These are phyloP conservation scores for Buphagus erythrorhynchus DNA, from an alignment of 2,797 vertebrate species.

Conservation along the genomic window DNA sequence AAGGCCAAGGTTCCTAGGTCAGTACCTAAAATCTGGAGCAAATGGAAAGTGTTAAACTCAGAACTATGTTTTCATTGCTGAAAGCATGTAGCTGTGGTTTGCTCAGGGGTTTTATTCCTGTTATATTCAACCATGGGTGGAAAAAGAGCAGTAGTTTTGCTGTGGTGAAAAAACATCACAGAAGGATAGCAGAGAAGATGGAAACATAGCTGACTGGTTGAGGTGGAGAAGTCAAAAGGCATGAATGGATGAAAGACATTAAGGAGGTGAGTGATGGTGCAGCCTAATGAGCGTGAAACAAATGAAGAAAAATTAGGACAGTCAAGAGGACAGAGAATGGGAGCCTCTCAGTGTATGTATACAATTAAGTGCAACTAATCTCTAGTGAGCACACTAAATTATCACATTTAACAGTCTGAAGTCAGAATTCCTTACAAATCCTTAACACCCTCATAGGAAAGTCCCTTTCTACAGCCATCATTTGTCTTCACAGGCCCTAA, in stretches of 20 bases:
- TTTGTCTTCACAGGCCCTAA: neutral
- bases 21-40: neutral
- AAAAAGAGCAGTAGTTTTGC: neutral
- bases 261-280: neutral
- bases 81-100: neutral
- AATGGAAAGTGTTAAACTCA: neutral
- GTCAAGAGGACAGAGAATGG: neutral
- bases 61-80: neutral
- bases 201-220: neutral
- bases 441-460: neutral
- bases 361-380: neutral
- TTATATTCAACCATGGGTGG: neutral
- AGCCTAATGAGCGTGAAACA: neutral
- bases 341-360: neutral
- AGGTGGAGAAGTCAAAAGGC: neutral
- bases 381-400: neutral
- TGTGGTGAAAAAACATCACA: neutral
- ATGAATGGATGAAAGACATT: neutral
- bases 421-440: neutral
- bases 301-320: neutral
- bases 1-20: neutral
- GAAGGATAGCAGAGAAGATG: neutral
- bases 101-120: accelerated
- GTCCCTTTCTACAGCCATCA: neutral
- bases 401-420: neutral